These are phyloP conservation scores for Cephus spinipes DNA, from an alignment of 2,888 invertebrate genomes.

Conservation along the genomic window DNA sequence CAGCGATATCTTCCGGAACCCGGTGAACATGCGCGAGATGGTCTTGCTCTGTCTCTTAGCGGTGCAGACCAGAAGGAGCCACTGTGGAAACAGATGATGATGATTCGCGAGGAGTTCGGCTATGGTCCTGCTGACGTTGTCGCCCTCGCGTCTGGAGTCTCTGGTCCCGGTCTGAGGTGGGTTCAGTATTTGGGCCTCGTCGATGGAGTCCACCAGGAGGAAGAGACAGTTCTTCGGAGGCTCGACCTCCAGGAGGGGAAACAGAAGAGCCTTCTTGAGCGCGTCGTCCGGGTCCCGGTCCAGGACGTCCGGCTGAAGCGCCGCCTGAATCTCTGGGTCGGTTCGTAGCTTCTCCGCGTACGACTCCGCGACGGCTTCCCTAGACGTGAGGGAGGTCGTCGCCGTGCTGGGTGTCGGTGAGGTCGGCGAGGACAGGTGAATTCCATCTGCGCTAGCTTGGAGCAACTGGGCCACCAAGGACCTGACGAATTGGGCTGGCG, in stretches of 20 bases:
- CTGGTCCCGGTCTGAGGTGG: constrained; percentile 69
- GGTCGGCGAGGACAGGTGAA: constrained; percentile 45
- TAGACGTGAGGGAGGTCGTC: constrained; percentile 71
- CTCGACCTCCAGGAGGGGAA: constrained; percentile 87
- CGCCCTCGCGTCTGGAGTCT: constrained; percentile 65
- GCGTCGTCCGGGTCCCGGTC: constrained; percentile 93
- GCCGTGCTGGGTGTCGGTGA: constrained; percentile 65
- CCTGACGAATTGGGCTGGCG: constrained; percentile 86
- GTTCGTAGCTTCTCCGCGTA: constrained; percentile 83
- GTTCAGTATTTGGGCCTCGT: constrained; percentile 74
- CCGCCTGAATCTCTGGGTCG: constrained; percentile 86
- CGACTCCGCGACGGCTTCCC: constrained; percentile 79
- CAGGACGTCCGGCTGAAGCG: constrained; percentile 82
- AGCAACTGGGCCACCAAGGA: constrained; percentile 87
- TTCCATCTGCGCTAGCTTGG: constrained; percentile 56
- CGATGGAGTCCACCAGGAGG: constrained; percentile 91
- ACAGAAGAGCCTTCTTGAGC: constrained; percentile 87
- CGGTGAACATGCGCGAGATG: constrained; percentile 84
- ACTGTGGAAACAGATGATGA: constrained; percentile 91
- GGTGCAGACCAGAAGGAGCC: constrained; percentile 91
- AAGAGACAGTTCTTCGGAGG: constrained; percentile 88
- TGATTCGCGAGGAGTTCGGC: constrained; percentile 89
- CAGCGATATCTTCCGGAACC: constrained; percentile 91
- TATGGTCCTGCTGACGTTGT: constrained; percentile 73
- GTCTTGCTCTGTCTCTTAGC: constrained; percentile 87